Conservation (phyloP, 2,113 vertebrate genomes). For the Clarias batrachus region DNA sequence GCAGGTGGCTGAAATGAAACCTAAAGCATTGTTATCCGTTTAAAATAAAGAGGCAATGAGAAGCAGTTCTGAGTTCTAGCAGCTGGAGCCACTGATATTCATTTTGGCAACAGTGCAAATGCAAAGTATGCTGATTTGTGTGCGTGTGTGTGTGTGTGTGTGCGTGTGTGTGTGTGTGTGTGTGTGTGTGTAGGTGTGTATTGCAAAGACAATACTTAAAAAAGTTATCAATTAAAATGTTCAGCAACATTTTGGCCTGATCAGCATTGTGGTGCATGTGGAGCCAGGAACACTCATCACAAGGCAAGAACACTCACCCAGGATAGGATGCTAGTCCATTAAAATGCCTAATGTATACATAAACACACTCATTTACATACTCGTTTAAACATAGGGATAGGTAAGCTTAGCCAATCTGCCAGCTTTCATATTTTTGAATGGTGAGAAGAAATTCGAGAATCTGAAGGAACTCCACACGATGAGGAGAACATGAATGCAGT, state of each 20-base stretch:
- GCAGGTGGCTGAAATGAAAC: not conserved
- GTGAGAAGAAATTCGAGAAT: not conserved
- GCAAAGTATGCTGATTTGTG: not conserved
- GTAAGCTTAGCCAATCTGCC: not conserved
- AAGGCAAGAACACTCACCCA: no score
- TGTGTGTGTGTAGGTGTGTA: no score
- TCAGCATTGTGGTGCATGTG: no score
- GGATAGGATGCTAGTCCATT: no score
- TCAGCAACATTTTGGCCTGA: not conserved
- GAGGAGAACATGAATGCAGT: not conserved
- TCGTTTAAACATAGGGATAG: not conserved
- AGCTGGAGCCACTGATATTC: not conserved
- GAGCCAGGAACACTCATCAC: no score
- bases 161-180: not conserved
- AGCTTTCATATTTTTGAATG: not conserved
- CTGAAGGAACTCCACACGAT: not conserved
- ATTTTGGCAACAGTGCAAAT: not conserved
- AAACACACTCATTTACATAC: not conserved
- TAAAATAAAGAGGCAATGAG: slow-evolving; percentile 2
- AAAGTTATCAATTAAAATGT: not conserved
- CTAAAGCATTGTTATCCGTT: not conserved
- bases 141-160: not conserved
- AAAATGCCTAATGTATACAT: not conserved
- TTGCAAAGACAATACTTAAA: not conserved
- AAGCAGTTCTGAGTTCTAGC: not conserved